phyloP scores from a whole-genome alignment of 2,113 vertebrate genomes.

The Amphiprion ocellaris region DNA sequence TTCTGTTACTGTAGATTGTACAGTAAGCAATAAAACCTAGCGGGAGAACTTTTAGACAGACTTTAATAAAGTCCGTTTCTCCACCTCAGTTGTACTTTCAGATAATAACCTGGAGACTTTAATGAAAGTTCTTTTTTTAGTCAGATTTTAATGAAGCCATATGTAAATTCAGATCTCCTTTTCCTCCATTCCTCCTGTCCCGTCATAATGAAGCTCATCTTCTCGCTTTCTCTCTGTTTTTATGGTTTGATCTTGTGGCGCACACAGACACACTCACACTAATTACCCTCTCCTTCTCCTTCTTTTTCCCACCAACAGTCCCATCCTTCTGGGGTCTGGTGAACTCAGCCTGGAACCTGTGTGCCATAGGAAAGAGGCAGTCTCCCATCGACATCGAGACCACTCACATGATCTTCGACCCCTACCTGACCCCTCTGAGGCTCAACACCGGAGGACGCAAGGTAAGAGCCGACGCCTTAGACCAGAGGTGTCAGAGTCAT shows the following conservation, averaged over 20 bases:
- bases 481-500: too few species aligned
- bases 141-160: conserved; percentile 49
- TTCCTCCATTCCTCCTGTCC: conserved; percentile 35
- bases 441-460: conserved; percentile 97
- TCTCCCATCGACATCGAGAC: conserved; percentile 99
- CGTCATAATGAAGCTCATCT: conserved; percentile 43
- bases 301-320: conserved; percentile 81
- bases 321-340: conserved; percentile 99
- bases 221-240: conserved; percentile 30
- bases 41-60: conserved; percentile 22
- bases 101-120: conserved; percentile 52
- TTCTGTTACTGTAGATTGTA: not conserved
- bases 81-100: conserved; percentile 32
- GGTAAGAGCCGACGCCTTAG: conserved; percentile 81
- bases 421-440: conserved; percentile 94
- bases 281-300: conserved; percentile 16
- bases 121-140: conserved; percentile 49
- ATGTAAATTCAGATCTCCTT: conserved; percentile 56
- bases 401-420: conserved; percentile 99
- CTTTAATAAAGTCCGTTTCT: conserved; percentile 33
- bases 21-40: not conserved
- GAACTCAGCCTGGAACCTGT: conserved; percentile 99
- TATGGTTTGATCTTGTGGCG: conserved; percentile 27
- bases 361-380: conserved; percentile 97
- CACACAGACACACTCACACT: not conserved